Conservation (phyloP, 1,140 invertebrate genomes). For the Camponotus floridanus region DNA sequence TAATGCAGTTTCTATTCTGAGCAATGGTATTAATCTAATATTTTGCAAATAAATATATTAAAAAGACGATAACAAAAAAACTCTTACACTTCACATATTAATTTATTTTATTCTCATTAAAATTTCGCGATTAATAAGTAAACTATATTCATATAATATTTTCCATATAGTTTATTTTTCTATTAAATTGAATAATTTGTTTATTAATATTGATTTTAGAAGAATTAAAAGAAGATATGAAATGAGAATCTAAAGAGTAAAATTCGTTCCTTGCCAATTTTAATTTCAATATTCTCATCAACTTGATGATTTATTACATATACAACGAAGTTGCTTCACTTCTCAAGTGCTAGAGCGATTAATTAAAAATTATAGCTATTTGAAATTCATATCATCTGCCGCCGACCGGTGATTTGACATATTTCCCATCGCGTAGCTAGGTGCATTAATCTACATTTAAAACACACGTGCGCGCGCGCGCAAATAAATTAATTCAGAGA, state of each 20-base stretch:
- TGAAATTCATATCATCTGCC: conserved; percentile 21
- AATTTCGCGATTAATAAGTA: no score
- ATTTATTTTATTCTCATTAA: no score
- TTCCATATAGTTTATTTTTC: no score
- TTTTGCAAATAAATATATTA: no score
- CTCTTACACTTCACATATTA: no score
- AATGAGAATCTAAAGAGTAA: neutral
- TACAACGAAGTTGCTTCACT: neutral
- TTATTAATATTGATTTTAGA: no score
- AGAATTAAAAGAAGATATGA: no score
- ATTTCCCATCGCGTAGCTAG: conserved; percentile 12
- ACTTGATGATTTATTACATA: neutral
- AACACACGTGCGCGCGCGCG: neutral
- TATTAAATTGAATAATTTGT: no score
- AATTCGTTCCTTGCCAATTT: neutral
- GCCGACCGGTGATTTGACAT: neutral
- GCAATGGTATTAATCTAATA: no score
- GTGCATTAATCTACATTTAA: neutral
- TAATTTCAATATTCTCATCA: conserved; percentile 12
- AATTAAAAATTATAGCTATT: conserved; percentile 6
- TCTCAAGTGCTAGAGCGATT: neutral
- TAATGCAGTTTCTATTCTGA: no score
- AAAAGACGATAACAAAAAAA: no score
- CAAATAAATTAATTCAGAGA: conserved; percentile 37
- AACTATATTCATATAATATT: neutral